Percentiles rank a stretch among this genome's conserved stretches.
Conservation (phyloP, 2,797 vertebrate species). For the Arvicola amphibius region DNA sequence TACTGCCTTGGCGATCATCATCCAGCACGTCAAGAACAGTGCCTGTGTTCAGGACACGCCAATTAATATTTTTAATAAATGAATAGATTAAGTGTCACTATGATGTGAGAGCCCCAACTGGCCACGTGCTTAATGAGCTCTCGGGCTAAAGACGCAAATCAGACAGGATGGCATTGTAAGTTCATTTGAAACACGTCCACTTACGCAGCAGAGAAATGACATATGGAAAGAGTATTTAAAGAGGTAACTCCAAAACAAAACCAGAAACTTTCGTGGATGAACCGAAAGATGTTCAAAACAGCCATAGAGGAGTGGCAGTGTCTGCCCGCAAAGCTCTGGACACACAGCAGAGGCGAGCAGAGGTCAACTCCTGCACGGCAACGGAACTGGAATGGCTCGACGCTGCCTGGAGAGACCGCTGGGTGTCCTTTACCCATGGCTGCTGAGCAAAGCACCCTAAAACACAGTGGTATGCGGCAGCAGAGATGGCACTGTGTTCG, state of each 20-base stretch:
- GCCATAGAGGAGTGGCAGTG: neutral
- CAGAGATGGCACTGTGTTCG: neutral
- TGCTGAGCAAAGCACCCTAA: neutral
- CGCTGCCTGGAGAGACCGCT: neutral
- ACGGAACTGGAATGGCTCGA: neutral
- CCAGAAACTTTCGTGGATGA: neutral
- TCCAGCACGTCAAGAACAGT: neutral
- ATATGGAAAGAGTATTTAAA: neutral
- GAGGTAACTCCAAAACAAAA: neutral
- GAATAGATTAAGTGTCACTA: neutral
- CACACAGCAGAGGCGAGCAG: neutral
- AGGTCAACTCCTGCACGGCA: neutral
- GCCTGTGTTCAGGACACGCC: neutral
- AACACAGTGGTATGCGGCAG: neutral
- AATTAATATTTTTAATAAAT: neutral
- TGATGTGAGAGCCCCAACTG: neutral
- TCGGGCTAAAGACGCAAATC: neutral
- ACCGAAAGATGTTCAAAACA: slow-evolving; percentile 33
- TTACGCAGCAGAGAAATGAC: neutral
- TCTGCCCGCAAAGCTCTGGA: neutral
- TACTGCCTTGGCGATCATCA: neutral
- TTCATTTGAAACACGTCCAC: neutral
- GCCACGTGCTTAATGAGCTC: neutral
- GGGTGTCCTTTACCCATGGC: neutral
- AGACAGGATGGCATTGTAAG: neutral